Evolutionary conservation across 2,888 invertebrate genomes (phyloP), one percentile per base, ranked within the genome.

Genomic region (Drosophila conformis): DNA sequence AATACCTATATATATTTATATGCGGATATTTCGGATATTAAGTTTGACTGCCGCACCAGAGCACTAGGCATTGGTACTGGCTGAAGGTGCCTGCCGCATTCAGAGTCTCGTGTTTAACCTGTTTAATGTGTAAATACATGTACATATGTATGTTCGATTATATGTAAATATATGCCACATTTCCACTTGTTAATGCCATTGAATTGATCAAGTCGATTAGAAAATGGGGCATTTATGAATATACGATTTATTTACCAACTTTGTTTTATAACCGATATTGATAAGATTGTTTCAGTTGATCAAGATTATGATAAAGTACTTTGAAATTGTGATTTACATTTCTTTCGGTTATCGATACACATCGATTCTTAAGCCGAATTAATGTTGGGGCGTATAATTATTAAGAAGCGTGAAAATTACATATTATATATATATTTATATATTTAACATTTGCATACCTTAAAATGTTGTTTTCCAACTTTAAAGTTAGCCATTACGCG

Each of bases 1-100:
- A 51, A 59, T 42, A 38, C 58, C 18, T 36, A 35, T 29, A 56
- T 29, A 27, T 42, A 29, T 38, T 46, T 46, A 25, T 27, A 15
- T 13, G 29, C 36, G 21, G 8, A 11, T 29, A 51, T 51, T 54
- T 56, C 15, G 42, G 18, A 31, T 18, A 31, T 51, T 38, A 27
- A 38, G 25, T 27, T 48, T 36, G 52, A 29, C 38, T 51, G 38
- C 18, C 27, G 18, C 27, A 27, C 15, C 49, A 27, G 18, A 15
- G 21, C 13, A 25, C 25, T 46, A 1, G 21, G 6, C 6, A 11
- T 4, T 21, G 21, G 2, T 6, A 13, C 21, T 13, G 13, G 21
- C 46, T 21, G 46, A 13, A 7, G 13, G 7, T 46, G 25, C 15
- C 46, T 25, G 25, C 25, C 46, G 1, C 46, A 15, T 15, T 25